Conservation (phyloP, 2,113 vertebrate genomes). For the Tachysurus fulvidraco region DNA sequence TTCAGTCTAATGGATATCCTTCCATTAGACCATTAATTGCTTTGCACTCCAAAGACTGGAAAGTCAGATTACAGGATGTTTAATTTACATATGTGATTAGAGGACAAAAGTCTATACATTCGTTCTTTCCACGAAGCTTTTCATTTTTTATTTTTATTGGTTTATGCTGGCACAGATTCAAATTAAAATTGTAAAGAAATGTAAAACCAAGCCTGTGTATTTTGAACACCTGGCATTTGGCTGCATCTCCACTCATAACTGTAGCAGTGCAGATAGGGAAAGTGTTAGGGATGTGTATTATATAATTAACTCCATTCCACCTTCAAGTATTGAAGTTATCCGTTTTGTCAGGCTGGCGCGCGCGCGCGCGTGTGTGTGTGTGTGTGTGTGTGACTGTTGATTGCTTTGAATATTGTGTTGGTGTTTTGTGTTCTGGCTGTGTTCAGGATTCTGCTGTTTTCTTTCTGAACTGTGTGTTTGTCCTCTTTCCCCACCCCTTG, state of each 20-base stretch:
- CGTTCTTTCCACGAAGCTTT: not conserved
- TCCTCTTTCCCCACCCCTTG: slow-evolving; percentile 34
- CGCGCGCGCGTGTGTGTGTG: slow-evolving; percentile 42
- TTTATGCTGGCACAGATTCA: not conserved
- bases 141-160: not conserved
- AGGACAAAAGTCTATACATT: not conserved
- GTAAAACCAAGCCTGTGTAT: not conserved
- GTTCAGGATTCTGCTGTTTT: slow-evolving; percentile 26
- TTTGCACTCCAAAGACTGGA: not conserved
- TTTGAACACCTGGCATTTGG: not conserved
- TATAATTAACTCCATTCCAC: not conserved
- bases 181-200: not conserved
- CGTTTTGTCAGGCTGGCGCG: not conserved
- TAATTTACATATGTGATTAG: not conserved
- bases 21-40: not conserved
- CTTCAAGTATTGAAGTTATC: not conserved
- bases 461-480: slow-evolving; percentile 55
- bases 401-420: not conserved
- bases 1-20: too few relatives aligned
- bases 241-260: not conserved
- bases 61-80: not conserved
- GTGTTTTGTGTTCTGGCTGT: slow-evolving; percentile 9
- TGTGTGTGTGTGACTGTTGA: not conserved
- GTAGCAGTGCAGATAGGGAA: not conserved
- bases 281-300: not conserved